A percentile compares a stretch with the other conserved stretches of the same genome.
These are phyloP conservation scores for Acyrthosiphon pisum DNA, from an alignment of 1,140 invertebrate species.

Conservation along the genomic window DNA sequence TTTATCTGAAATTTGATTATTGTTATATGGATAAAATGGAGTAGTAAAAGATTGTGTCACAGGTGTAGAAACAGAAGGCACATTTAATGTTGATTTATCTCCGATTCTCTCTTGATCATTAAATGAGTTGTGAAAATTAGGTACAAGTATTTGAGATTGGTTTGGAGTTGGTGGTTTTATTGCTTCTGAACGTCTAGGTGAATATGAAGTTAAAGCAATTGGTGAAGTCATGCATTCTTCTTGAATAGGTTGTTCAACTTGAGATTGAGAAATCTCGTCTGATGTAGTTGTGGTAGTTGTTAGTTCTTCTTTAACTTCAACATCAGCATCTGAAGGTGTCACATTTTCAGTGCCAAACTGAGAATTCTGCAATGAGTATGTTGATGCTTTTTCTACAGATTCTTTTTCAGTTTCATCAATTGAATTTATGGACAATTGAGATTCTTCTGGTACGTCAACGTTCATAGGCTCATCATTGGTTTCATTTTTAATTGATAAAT, in stretches of 20 bases:
- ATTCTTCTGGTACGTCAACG: constrained; percentile 48
- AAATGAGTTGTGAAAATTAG: constrained; percentile 57
- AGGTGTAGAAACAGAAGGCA: constrained; percentile 59
- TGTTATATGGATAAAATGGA: constrained; percentile 61
- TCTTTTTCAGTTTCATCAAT: constrained; percentile 48
- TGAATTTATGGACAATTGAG: constrained; percentile 46
- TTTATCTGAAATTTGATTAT: constrained; percentile 60
- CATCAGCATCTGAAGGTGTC: constrained; percentile 25
- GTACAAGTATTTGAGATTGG: constrained; percentile 53
- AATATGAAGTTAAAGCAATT: constrained; percentile 52
- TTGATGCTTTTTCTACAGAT: constrained; percentile 33
- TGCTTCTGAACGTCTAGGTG: constrained; percentile 41
- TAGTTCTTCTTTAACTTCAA: constrained; percentile 55
- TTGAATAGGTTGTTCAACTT: constrained; percentile 35
- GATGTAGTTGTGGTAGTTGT: constrained; percentile 28
- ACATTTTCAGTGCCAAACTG: constrained; percentile 50
- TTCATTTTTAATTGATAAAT: constrained; percentile 47
- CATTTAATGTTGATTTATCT: constrained; percentile 60
- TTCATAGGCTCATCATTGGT: constrained; percentile 37
- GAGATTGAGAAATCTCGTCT: constrained; percentile 25
- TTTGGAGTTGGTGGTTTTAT: constrained; percentile 39
- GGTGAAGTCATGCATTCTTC: constrained; percentile 46
- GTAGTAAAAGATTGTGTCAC: constrained; percentile 47
- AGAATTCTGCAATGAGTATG: background rate
- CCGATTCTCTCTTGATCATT: constrained; percentile 58